phyloP scores from a whole-genome alignment of 2,888 invertebrate species.

The Conops quadrifasciatus region DNA sequence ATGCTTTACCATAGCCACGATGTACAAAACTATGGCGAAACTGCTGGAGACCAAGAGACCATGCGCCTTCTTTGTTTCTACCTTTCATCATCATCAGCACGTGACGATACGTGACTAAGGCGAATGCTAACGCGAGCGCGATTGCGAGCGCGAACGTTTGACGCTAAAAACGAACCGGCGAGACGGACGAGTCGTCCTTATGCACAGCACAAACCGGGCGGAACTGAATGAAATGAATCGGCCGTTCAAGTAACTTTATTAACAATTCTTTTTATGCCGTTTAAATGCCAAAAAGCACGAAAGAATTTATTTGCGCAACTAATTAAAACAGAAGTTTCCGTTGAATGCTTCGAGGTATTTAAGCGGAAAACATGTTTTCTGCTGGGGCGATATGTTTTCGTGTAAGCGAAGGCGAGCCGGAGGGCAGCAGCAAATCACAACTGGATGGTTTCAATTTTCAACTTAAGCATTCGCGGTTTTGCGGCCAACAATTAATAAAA shows the following conservation, averaged over 20 bases:
- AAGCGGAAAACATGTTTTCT: slow-evolving; percentile 10
- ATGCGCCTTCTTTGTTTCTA: neutral
- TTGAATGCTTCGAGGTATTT: slow-evolving; percentile 30
- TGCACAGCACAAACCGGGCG: neutral
- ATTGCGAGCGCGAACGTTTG: neutral
- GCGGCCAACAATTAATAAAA: too few relatives aligned
- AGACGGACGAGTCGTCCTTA: too few relatives aligned
- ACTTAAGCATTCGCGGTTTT: neutral
- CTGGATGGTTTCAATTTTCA: neutral
- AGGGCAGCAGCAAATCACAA: too few relatives aligned
- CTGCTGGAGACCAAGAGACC: neutral
- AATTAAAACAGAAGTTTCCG: slow-evolving; percentile 47
- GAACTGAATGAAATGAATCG: neutral
- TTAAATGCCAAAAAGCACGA: slow-evolving; percentile 36
- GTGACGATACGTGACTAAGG: slow-evolving; percentile 27
- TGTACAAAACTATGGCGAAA: neutral
- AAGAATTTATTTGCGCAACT: slow-evolving; percentile 47
- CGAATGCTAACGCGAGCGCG: neutral
- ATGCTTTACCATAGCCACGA: slow-evolving; percentile 3
- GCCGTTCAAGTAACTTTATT: slow-evolving; percentile 21
- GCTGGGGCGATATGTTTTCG: too few relatives aligned
- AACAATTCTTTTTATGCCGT: neutral
- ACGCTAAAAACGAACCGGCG: neutral
- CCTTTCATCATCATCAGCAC: slow-evolving; percentile 30
- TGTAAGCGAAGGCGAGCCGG: neutral